These are phyloP conservation scores for Neotragus moschatus DNA, from an alignment of 2,113 vertebrate species.

Conservation along the genomic window DNA sequence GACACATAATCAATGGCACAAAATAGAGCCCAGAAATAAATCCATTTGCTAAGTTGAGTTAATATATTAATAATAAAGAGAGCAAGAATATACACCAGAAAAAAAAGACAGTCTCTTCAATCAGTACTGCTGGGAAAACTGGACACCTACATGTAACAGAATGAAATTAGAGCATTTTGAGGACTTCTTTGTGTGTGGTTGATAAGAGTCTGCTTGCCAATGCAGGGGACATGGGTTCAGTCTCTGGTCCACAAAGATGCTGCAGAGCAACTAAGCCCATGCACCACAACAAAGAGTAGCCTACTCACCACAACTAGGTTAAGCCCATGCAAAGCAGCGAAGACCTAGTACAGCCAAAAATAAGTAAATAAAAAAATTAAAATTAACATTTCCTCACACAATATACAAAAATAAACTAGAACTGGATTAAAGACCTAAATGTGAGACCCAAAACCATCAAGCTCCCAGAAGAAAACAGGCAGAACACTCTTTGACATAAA, in stretches of 20 bases:
- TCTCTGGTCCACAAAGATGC: background rate
- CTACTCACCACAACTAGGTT: background rate
- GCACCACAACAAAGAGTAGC: background rate
- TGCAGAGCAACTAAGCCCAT: background rate
- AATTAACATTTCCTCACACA: background rate
- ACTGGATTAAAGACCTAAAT: background rate
- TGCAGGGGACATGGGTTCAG: rapidly evolving
- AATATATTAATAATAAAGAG: background rate
- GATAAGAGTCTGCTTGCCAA: background rate
- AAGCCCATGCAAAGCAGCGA: background rate
- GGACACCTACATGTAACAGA: background rate
- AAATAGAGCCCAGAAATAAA: background rate
- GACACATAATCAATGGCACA: background rate
- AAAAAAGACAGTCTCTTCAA: background rate
- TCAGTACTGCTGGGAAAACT: background rate
- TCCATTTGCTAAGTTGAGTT: background rate
- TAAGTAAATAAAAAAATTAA: background rate
- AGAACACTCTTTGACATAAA: background rate
- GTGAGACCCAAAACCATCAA: background rate
- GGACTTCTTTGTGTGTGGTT: background rate
- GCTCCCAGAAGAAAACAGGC: background rate
- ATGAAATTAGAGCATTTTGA: background rate
- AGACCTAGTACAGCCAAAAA: background rate
- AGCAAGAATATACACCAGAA: background rate
- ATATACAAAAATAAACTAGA: background rate